Percentiles rank a stretch among this genome's conserved stretches.
Conservation (phyloP, 2,797 vertebrate species). For the Hydrophis major region DNA sequence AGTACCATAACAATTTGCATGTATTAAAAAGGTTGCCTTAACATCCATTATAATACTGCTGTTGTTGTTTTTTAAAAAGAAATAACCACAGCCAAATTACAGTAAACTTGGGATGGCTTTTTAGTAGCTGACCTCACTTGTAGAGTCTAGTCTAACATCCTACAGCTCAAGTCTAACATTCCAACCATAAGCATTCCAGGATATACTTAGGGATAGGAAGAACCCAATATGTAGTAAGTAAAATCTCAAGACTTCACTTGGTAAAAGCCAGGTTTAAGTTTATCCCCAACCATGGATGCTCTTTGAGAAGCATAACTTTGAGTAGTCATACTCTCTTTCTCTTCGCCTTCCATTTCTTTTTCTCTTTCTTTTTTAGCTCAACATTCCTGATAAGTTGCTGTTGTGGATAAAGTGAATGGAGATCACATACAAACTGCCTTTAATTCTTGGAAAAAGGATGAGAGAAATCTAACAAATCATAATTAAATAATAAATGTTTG, state of each 20-base stretch:
- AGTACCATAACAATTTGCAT: neutral
- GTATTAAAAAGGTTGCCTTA: neutral
- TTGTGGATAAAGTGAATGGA: neutral
- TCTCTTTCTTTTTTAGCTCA: neutral
- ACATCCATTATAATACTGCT: neutral
- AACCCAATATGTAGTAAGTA: neutral
- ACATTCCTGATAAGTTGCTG: neutral
- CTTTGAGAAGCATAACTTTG: neutral
- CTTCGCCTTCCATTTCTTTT: neutral
- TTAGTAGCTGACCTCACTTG: neutral
- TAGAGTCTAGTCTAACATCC: neutral
- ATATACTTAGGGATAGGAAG: neutral
- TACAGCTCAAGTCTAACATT: neutral
- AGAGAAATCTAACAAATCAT: neutral
- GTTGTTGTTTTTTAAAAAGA: neutral
- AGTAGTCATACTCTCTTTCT: neutral
- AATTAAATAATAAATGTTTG: neutral
- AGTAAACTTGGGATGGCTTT: neutral
- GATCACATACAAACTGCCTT: neutral
- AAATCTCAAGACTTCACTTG: neutral
- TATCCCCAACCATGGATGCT: neutral
- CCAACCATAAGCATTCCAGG: neutral
- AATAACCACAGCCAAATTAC: neutral
- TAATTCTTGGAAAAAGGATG: neutral
- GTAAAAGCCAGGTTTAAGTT: neutral